Evolutionary conservation across 92 coral and sea anemone genomes (phyloP).

Genomic region (Bergia puertoricense): DNA sequence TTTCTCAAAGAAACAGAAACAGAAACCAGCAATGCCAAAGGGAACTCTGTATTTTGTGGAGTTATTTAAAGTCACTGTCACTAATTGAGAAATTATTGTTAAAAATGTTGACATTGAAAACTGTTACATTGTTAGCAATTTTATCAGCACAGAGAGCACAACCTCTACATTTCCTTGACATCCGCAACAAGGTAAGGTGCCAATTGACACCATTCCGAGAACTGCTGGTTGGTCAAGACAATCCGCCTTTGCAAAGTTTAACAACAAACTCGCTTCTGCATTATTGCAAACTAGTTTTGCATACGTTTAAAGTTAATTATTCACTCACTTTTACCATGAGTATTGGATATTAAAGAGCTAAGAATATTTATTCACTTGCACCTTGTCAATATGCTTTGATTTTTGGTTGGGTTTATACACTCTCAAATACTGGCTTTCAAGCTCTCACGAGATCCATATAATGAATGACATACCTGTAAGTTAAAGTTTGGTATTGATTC

Average conservation of each 20-base stretch:
- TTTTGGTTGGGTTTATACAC: neutral
- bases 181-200: constrained; percentile 48
- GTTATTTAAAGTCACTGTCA: no score
- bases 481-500: constrained; percentile 11
- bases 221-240: constrained; percentile 60
- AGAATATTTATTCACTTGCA: neutral
- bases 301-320: neutral
- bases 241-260: constrained; percentile 58
- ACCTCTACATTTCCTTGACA: constrained; percentile 37
- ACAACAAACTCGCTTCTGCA: constrained; percentile 50
- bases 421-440: constrained; percentile 64
- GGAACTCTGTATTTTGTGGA: no score
- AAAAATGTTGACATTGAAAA: constrained; percentile 42
- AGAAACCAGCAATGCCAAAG: no score
- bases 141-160: constrained; percentile 54
- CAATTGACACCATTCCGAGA: constrained; percentile 38
- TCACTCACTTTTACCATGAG: neutral
- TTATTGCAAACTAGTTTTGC: constrained; percentile 33
- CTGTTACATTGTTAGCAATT: constrained; percentile 40
- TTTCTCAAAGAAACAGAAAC: no score
- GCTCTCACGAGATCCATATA: constrained; percentile 61
- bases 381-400: no score
- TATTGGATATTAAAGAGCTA: neutral
- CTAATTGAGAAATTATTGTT: no score
- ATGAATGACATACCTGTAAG: constrained; percentile 42